Conservation (phyloP, 1,140 invertebrate species). For the Musca domestica region DNA sequence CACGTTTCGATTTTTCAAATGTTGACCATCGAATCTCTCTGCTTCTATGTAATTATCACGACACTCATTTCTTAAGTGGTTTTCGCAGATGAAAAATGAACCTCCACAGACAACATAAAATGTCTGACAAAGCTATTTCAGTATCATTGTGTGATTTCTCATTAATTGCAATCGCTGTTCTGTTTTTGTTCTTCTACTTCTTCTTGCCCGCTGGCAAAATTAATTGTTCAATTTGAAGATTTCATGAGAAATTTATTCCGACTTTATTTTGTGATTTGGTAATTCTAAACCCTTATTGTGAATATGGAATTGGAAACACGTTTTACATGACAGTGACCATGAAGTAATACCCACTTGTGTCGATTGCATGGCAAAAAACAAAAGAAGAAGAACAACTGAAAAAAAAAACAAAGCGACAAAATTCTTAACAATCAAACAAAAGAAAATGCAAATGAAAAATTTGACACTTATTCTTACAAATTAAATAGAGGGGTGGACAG, state of each 20-base stretch:
- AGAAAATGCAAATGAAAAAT: constrained; percentile 1
- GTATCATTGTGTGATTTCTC: no score
- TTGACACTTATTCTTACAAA: constrained; percentile 10
- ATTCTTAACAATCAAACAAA: no score
- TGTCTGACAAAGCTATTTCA: neutral
- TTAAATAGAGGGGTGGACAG: neutral
- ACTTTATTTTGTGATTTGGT: neutral
- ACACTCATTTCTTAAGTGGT: neutral
- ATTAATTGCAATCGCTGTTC: no score
- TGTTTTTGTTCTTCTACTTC: no score
- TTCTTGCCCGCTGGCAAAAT: neutral
- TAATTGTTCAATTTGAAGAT: constrained; percentile 8
- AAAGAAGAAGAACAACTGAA: no score
- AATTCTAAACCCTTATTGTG: constrained; percentile 7
- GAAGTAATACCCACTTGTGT: neutral
- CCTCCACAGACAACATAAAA: neutral
- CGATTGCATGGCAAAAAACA: no score
- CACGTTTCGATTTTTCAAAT: neutral
- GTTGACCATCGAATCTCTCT: neutral
- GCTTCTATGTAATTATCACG: neutral
- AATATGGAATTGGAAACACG: constrained; percentile 8
- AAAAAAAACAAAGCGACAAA: no score
- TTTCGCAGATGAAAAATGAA: neutral
- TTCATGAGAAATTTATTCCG: constrained; percentile 3
- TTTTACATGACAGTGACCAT: constrained; percentile 13